A percentile compares a stretch with the other conserved stretches of the same genome.
Evolutionary conservation across 2,888 invertebrate genomes (phyloP).

Genomic region (Eristalinus aeneus): DNA sequence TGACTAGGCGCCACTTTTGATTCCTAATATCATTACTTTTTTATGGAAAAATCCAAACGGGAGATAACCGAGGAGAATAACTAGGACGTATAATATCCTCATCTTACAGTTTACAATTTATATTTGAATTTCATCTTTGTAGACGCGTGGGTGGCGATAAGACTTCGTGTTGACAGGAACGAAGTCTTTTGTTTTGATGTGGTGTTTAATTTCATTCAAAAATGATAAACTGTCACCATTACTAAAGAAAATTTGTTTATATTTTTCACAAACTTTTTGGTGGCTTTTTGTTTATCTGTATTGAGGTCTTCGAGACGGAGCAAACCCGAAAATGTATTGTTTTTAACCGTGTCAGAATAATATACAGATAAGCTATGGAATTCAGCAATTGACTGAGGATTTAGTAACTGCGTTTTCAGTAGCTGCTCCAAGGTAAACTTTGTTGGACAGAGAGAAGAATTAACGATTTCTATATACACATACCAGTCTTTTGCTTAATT

Average conservation of each 20-base stretch:
- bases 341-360: background rate
- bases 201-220: no score
- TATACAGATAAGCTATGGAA: constrained; percentile 10
- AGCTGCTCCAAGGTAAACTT: constrained; percentile 25
- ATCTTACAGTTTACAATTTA: no score
- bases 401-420: constrained; percentile 18
- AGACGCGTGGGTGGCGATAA: no score
- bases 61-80: no score
- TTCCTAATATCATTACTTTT: background rate
- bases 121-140: no score
- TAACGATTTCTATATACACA: background rate
- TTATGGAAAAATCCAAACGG: background rate
- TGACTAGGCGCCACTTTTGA: background rate
- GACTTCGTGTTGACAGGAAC: no score
- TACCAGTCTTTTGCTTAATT: background rate
- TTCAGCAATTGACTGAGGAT: no score
- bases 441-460: background rate
- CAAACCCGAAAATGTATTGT: background rate
- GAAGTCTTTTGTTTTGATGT: no score
- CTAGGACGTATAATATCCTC: no score
- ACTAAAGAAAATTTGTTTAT: no score
- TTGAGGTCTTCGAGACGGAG: constrained; percentile 41
- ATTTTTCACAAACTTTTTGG: no score
- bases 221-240: no score
- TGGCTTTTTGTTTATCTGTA: constrained; percentile 68